phyloP scores from a whole-genome alignment of 2,888 invertebrate genomes.

The Luperina testacea region DNA sequence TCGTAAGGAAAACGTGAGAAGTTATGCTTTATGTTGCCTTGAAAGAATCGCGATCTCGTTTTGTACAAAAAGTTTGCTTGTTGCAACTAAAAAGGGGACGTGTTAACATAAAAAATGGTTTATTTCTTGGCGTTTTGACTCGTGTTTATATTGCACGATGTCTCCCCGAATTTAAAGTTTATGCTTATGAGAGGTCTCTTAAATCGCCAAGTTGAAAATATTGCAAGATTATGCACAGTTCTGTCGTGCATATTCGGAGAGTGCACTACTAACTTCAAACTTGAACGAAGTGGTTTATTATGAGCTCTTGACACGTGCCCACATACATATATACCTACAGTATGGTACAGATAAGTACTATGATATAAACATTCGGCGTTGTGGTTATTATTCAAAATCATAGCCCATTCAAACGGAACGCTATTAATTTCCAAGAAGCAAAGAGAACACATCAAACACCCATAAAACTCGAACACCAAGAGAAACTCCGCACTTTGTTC shows the following conservation, averaged over 20 bases:
- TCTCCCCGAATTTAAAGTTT: background rate
- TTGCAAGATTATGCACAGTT: background rate
- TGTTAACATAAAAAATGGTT: background rate
- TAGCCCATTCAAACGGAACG: slow-evolving; percentile 9
- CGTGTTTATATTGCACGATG: background rate
- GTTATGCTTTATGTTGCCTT: slow-evolving; percentile 18
- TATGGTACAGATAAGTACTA: background rate
- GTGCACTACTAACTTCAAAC: background rate
- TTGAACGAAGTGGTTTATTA: background rate
- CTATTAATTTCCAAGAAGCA: slow-evolving; percentile 13
- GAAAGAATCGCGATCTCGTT: slow-evolving; percentile 25
- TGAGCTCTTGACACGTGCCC: background rate
- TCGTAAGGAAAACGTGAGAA: slow-evolving; percentile 17
- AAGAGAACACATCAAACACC: slow-evolving; percentile 20
- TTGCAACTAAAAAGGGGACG: background rate
- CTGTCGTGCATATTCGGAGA: slow-evolving; percentile 4
- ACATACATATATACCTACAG: no score
- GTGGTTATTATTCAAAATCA: background rate
- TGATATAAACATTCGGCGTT: background rate
- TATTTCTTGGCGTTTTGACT: background rate
- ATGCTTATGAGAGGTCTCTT: background rate
- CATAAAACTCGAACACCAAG: slow-evolving; percentile 31
- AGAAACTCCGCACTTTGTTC: slow-evolving; percentile 42
- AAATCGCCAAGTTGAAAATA: background rate
- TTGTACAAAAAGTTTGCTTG: slow-evolving; percentile 8